phyloP scores from a whole-genome alignment of 2,113 vertebrate species.

The Triplophysa rosa region DNA sequence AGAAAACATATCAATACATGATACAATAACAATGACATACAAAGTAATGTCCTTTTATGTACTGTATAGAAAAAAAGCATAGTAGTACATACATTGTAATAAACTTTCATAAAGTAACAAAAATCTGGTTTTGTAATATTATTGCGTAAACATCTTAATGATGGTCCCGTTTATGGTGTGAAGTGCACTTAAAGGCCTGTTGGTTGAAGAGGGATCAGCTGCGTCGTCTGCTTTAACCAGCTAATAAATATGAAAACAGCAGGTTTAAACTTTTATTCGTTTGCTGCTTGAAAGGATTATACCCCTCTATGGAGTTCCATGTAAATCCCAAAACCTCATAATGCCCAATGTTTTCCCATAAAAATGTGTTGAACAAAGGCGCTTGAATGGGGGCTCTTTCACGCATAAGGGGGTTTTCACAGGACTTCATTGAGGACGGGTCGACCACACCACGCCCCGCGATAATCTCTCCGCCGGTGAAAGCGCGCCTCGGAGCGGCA shows the following conservation, averaged over 20 bases:
- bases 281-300: conserved; percentile 83
- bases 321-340: conserved; percentile 88
- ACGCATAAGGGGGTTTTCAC: conserved; percentile 84
- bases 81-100: no score
- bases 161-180: neutral
- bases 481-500: conserved; percentile 77
- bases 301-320: conserved; percentile 85
- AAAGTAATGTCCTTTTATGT: no score
- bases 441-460: conserved; percentile 77
- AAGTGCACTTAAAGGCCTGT: conserved; percentile 44
- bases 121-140: no score
- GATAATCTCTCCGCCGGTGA: conserved; percentile 90
- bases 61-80: no score
- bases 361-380: conserved; percentile 83
- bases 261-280: conserved; percentile 82
- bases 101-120: no score
- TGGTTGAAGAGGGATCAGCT: conserved; percentile 71
- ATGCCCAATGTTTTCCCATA: conserved; percentile 86
- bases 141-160: neutral
- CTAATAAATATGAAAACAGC: conserved; percentile 87
- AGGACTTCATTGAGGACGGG: conserved; percentile 79
- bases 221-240: conserved; percentile 76
- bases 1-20: no score
- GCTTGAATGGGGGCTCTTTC: conserved; percentile 73
- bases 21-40: no score